Conservation (phyloP, 2,797 vertebrate species). For the Xyrichtys novacula region DNA sequence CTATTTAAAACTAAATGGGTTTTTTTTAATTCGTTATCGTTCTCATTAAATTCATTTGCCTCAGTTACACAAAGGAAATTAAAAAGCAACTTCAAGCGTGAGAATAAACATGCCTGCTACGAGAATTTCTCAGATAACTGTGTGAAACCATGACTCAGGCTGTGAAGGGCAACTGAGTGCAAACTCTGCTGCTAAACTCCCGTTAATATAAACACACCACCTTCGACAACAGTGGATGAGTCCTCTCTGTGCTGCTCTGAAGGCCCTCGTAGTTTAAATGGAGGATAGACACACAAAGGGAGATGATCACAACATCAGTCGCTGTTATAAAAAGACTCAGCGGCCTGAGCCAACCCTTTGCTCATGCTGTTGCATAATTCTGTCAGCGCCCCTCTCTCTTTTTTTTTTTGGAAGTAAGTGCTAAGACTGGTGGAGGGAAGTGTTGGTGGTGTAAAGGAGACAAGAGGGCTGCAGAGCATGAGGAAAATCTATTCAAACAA, state of each 20-base stretch:
- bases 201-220: slow-evolving; percentile 7
- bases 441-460: slow-evolving; percentile 27
- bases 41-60: not conserved
- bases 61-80: slow-evolving; percentile 4
- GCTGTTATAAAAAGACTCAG: slow-evolving; percentile 54
- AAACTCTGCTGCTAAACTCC: slow-evolving; percentile 10
- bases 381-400: slow-evolving; percentile 50
- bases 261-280: slow-evolving; percentile 14
- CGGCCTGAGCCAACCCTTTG: slow-evolving; percentile 51
- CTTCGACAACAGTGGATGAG: slow-evolving; percentile 14
- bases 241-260: slow-evolving; percentile 7
- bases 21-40: not conserved
- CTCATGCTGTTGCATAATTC: slow-evolving; percentile 71
- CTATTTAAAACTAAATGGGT: not conserved
- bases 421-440: slow-evolving; percentile 38
- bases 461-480: slow-evolving; percentile 11
- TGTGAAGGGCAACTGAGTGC: slow-evolving; percentile 28
- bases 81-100: slow-evolving; percentile 4
- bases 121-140: slow-evolving; percentile 11
- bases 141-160: slow-evolving; percentile 36
- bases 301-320: slow-evolving; percentile 40
- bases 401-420: slow-evolving; percentile 44
- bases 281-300: slow-evolving; percentile 11
- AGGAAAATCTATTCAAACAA: slow-evolving; percentile 39
- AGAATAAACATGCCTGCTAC: not conserved